phyloP scores from a whole-genome alignment of 2,113 vertebrate genomes.

The Corydoras sp. region DNA sequence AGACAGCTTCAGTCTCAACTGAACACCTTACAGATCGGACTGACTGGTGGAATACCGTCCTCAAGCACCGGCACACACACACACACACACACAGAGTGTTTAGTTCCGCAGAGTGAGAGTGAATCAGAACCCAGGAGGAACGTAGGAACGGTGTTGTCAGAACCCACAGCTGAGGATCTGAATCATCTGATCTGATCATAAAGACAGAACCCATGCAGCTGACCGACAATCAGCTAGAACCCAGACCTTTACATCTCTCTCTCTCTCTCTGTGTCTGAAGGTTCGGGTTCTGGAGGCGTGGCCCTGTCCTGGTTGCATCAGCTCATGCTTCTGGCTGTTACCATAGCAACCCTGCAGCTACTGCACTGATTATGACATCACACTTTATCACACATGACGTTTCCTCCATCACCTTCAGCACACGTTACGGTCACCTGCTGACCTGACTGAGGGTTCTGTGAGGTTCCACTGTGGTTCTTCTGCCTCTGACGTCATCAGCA shows the following conservation, averaged over 20 bases:
- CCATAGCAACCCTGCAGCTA: slow-evolving; percentile 4
- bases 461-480: no score
- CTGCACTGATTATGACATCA: slow-evolving; percentile 1
- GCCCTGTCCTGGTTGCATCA: not conserved
- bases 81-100: not conserved
- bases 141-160: no score
- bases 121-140: no score
- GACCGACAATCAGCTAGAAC: no score
- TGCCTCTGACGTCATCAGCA: no score
- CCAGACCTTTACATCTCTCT: no score
- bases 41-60: slow-evolving; percentile 43
- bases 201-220: not conserved
- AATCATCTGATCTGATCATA: no score
- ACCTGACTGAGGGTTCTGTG: no score
- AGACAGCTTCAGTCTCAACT: slow-evolving; percentile 39
- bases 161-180: no score
- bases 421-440: no score
- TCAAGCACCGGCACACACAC: not conserved
- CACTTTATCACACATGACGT: not conserved
- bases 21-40: slow-evolving; percentile 11
- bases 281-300: slow-evolving; percentile 4
- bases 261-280: not conserved
- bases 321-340: slow-evolving; percentile 14
- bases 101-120: no score
- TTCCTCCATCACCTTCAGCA: no score